Conservation (phyloP, 2,797 vertebrate species). For the Apodemus agrarius region DNA sequence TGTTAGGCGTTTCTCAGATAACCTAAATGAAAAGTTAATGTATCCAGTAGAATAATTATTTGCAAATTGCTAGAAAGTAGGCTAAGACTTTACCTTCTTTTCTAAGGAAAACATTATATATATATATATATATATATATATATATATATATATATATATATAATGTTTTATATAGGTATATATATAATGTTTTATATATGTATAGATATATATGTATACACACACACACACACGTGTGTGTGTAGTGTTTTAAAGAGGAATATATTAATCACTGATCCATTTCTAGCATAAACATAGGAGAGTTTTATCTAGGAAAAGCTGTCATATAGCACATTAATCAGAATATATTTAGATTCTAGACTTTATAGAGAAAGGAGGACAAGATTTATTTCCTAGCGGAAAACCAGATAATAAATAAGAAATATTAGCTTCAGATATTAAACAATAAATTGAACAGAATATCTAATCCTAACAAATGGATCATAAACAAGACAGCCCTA, state of each 20-base stretch:
- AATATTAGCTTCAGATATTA: background rate
- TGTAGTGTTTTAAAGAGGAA: background rate
- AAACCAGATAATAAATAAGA: background rate
- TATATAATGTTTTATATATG: too few relatives aligned
- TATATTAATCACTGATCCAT: background rate
- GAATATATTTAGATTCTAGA: background rate
- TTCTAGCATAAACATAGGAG: slow-evolving; percentile 18
- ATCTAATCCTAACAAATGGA: background rate
- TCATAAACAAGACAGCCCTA: background rate
- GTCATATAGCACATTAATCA: background rate
- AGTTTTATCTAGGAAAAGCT: background rate
- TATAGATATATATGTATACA: too few relatives aligned
- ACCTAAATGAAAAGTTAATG: slow-evolving; percentile 36
- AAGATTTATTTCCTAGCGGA: background rate
- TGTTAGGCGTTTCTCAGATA: background rate
- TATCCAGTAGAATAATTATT: background rate
- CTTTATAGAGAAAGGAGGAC: background rate
- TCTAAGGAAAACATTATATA: background rate
- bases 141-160: too few relatives aligned
- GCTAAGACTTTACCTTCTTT: background rate
- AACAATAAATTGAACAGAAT: background rate
- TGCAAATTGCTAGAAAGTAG: slow-evolving; percentile 40
- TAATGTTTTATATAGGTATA: too few relatives aligned
- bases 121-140: too few relatives aligned
- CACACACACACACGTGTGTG: too few relatives aligned